Evolutionary conservation across 2,113 vertebrate genomes (phyloP).

Genomic region (Forbesichthys agassizii): DNA sequence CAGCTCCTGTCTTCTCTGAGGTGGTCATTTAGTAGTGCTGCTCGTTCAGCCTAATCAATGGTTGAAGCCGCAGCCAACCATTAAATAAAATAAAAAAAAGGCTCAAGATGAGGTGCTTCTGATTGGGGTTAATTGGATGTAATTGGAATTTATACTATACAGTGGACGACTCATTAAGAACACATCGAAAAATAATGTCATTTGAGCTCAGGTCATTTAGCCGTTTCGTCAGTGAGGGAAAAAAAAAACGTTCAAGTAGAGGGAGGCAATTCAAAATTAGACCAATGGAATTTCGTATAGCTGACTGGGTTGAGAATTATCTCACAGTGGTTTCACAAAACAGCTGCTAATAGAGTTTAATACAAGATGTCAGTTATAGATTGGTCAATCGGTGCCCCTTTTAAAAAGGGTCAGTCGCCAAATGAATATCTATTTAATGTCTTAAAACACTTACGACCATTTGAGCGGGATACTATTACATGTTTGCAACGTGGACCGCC

Average conservation of each 20-base stretch:
- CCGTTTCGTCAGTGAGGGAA: conserved; percentile 66
- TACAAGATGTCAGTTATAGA: conserved; percentile 40
- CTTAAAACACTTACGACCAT: not conserved
- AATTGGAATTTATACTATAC: conserved; percentile 96
- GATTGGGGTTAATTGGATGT: conserved; percentile 99
- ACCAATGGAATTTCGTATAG: conserved; percentile 4
- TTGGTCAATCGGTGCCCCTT: conserved; percentile 16
- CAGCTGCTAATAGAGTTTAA: conserved; percentile 2
- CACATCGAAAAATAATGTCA: conserved; percentile 79
- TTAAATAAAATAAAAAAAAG: conserved; percentile 87
- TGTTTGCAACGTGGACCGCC: not conserved
- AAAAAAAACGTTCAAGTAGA: conserved; percentile 30
- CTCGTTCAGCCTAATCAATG: conserved; percentile 91
- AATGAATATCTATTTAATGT: conserved; percentile 8
- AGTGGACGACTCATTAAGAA: conserved; percentile 86
- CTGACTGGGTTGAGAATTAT: conserved; percentile 12
- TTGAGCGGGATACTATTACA: not conserved
- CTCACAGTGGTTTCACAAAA: conserved; percentile 7
- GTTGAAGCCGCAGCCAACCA: conserved; percentile 88
- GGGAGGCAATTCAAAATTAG: not conserved
- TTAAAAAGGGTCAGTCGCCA: not conserved
- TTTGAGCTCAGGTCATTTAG: conserved; percentile 80
- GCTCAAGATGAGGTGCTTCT: conserved; percentile 86
- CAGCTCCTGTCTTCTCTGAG: conserved; percentile 83
- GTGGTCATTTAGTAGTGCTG: conserved; percentile 89